A percentile compares a stretch with the other conserved stretches of the same genome.
Conservation (phyloP, 2,888 invertebrate species). For the Barypeithes pellucidus region DNA sequence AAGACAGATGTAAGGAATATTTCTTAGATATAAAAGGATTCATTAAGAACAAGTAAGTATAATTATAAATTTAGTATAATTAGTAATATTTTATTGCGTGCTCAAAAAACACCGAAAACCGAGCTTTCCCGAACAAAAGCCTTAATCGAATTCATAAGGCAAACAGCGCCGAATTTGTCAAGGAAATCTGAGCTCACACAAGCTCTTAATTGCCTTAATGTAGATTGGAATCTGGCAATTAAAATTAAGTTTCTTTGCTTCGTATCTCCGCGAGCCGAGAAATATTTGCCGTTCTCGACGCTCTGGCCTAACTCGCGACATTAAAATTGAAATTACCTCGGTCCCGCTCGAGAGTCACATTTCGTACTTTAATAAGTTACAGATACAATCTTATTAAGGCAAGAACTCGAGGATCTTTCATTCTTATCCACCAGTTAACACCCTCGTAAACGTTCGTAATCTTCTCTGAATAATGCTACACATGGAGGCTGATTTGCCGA, state of each 20-base stretch:
- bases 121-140: slow-evolving; percentile 18
- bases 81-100: slow-evolving; percentile 2
- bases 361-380: slow-evolving; percentile 27
- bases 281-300: slow-evolving; percentile 55
- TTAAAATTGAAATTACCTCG: slow-evolving; percentile 37
- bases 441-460: slow-evolving; percentile 37
- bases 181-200: slow-evolving; percentile 62
- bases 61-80: slow-evolving; percentile 6
- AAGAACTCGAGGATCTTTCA: slow-evolving; percentile 33
- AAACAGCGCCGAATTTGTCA: slow-evolving; percentile 37
- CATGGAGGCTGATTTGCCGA: slow-evolving; percentile 20
- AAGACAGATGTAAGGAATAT: background rate
- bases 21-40: background rate
- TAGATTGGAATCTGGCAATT: slow-evolving; percentile 66
- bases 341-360: slow-evolving; percentile 26
- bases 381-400: slow-evolving; percentile 39
- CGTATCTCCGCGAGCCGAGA: slow-evolving; percentile 56
- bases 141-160: slow-evolving; percentile 24
- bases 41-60: background rate
- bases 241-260: slow-evolving; percentile 65
- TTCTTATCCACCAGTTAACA: slow-evolving; percentile 40
- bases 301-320: slow-evolving; percentile 25
- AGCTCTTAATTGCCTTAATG: slow-evolving; percentile 65
- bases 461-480: slow-evolving; percentile 33
- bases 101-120: slow-evolving; percentile 9